Evolutionary conservation across 2,888 invertebrate genomes (phyloP), one percentile per base, ranked within the genome.

Genomic region (Ypsolopha scabrella): DNA sequence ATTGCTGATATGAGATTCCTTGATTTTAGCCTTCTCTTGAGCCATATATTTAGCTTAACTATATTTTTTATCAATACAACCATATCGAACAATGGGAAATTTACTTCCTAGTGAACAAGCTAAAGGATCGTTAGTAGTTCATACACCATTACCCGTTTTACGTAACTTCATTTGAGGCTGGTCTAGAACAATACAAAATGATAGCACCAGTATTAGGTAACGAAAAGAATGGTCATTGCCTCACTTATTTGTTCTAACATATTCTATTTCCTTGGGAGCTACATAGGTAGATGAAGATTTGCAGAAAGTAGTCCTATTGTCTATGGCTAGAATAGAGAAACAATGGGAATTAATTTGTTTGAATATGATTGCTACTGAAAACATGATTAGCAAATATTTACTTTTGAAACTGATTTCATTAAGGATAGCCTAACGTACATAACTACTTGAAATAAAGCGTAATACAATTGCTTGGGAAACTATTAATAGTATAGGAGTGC

Each of bases 201-300:
- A 80, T 80, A 79, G 77, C 68, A 66, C 70, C 69, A 35, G 36
- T 43, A 72, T 80, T 76, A 73, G 65, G 72, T 62, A 69, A 69
- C 72, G 65, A 72, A 69, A 79, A 80, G 74, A 81, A 80, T 75
- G 72, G 76, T 72, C 72, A 76, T 83, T 82, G 79, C 83, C 61
- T 78, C 75, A 82, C 67, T 67, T 76, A 75, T 77, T 76, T 75
- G 72, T 77, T 68, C 67, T 60, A 60, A 66, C 62, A 67, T 61
- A 63, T 64, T 62, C 61, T 61, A 64, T 68, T 78, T 78, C 71
- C 70, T 75, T 74, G 73, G 66, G 70, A 72, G 70, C 65, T 70
- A 72, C 62, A 68, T 72, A 24, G 24, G 24, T 24, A 24, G 24
- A 72, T 73, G 74, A 73, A 74, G 74, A 68, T 70, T 70, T 54